phyloP scores from a whole-genome alignment of 2,888 invertebrate species.

The Hecatera dysodea region DNA sequence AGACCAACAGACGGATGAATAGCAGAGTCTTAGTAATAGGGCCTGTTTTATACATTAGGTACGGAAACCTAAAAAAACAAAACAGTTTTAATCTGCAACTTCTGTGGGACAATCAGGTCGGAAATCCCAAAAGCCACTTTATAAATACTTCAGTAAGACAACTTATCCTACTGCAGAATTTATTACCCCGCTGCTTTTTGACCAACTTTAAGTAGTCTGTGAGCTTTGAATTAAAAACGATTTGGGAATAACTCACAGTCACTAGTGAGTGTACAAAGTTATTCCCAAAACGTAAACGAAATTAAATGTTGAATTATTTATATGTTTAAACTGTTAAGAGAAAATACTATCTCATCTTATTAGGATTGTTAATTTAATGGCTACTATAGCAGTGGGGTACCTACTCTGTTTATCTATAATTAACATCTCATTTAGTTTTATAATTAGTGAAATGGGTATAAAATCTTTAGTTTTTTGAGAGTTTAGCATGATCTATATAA shows the following conservation, averaged over 20 bases:
- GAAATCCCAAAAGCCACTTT: neutral
- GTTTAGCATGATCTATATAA: too few relatives aligned
- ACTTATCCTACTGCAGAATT: slow-evolving; percentile 11
- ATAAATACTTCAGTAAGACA: slow-evolving; percentile 20
- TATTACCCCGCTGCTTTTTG: slow-evolving; percentile 32
- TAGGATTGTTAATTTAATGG: neutral
- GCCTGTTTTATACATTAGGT: too few relatives aligned
- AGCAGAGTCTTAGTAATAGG: too few relatives aligned
- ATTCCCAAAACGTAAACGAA: too few relatives aligned
- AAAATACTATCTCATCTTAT: slow-evolving; percentile 24
- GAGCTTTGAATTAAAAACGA: slow-evolving; percentile 40
- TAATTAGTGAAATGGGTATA: neutral
- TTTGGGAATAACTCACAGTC: slow-evolving; percentile 5
- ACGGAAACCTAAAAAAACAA: neutral
- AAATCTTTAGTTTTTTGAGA: too few relatives aligned
- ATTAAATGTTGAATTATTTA: slow-evolving; percentile 40
- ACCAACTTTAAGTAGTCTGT: slow-evolving; percentile 40
- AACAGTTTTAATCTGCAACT: neutral
- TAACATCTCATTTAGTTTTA: slow-evolving; percentile 21
- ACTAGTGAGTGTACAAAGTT: too few relatives aligned
- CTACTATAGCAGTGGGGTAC: neutral
- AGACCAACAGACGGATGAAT: too few relatives aligned
- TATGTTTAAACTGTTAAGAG: slow-evolving; percentile 22
- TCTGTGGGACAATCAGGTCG: neutral
- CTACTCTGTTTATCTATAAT: slow-evolving; percentile 37